Evolutionary conservation across 2,888 invertebrate genomes (phyloP).

Genomic region (Drosophila falleni): DNA sequence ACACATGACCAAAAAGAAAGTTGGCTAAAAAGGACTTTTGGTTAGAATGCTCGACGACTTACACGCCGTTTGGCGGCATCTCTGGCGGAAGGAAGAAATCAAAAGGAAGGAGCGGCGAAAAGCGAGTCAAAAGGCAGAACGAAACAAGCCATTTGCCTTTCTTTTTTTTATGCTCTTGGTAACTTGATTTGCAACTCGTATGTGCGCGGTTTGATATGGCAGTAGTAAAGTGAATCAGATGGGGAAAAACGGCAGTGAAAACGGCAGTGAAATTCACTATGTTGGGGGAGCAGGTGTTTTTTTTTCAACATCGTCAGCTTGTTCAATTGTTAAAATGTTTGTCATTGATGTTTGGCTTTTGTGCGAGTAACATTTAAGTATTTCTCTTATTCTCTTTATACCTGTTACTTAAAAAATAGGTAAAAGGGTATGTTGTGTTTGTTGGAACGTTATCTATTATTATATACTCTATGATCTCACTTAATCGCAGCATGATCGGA

Average conservation of each 20-base stretch:
- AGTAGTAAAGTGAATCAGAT: slow-evolving; percentile 1
- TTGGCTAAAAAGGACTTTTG: slow-evolving; percentile 28
- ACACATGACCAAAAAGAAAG: slow-evolving; percentile 4
- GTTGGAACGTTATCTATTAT: too few relatives aligned
- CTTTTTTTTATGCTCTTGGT: slow-evolving; percentile 45
- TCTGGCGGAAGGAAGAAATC: slow-evolving; percentile 77
- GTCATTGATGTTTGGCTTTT: slow-evolving; percentile 69
- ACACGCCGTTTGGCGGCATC: slow-evolving; percentile 49
- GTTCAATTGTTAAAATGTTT: slow-evolving; percentile 70
- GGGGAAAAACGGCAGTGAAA: slow-evolving; percentile 2
- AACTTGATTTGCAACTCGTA: slow-evolving; percentile 77
- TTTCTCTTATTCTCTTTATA: slow-evolving; percentile 19
- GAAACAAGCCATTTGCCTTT: slow-evolving; percentile 76
- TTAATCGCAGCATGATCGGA: too few relatives aligned
- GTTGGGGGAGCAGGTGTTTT: slow-evolving; percentile 32
- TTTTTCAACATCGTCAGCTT: slow-evolving; percentile 48
- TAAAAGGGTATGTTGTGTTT: too few relatives aligned
- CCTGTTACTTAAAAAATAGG: too few relatives aligned
- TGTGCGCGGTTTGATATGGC: slow-evolving; percentile 41
- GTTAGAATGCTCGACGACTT: slow-evolving; percentile 11
- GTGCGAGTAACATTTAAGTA: slow-evolving; percentile 51
- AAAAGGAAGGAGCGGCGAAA: slow-evolving; percentile 71
- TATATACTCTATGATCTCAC: too few relatives aligned
- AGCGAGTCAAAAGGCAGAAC: slow-evolving; percentile 63
- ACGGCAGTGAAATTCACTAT: neutral